These are phyloP conservation scores for Cyprinus carpio DNA, from an alignment of 2,113 vertebrate genomes.

Conservation along the genomic window DNA sequence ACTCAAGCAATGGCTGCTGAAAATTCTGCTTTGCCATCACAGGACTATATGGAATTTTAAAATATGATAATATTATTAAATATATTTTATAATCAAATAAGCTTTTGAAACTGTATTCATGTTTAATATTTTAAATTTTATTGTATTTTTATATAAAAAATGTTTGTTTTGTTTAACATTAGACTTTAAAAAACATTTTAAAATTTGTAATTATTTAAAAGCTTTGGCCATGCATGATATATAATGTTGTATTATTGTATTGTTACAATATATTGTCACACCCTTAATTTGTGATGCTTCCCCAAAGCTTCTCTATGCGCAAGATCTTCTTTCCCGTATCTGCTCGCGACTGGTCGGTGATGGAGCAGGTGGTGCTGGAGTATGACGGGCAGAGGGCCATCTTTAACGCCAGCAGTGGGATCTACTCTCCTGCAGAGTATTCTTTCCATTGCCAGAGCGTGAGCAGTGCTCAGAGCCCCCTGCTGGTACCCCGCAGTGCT, in stretches of 20 bases:
- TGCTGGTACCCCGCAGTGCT: slow-evolving; percentile 61
- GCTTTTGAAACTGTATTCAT: too few relatives aligned
- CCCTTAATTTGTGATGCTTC: background rate
- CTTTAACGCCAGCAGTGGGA: slow-evolving; percentile 70
- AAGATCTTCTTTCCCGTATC: slow-evolving; percentile 76
- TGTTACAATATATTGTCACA: background rate
- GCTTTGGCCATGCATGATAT: background rate
- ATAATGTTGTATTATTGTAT: background rate
- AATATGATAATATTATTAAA: too few relatives aligned
- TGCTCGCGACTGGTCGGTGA: slow-evolving; percentile 78
- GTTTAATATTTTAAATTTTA: too few relatives aligned
- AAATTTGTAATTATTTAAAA: too few relatives aligned
- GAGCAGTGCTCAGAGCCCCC: slow-evolving; percentile 61
- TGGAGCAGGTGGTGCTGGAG: slow-evolving; percentile 76
- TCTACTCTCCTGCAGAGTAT: slow-evolving; percentile 82
- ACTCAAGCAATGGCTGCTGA: too few relatives aligned
- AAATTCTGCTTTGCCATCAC: too few relatives aligned
- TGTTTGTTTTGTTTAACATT: too few relatives aligned
- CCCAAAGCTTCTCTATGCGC: slow-evolving; percentile 74
- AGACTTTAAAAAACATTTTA: too few relatives aligned
- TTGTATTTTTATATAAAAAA: too few relatives aligned
- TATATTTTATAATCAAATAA: too few relatives aligned
- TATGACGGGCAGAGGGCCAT: background rate
- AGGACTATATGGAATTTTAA: too few relatives aligned
- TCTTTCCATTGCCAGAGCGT: slow-evolving; percentile 83